These are phyloP conservation scores for Datnioides undecimradiatus DNA, from an alignment of 2,113 vertebrate genomes.

Conservation along the genomic window DNA sequence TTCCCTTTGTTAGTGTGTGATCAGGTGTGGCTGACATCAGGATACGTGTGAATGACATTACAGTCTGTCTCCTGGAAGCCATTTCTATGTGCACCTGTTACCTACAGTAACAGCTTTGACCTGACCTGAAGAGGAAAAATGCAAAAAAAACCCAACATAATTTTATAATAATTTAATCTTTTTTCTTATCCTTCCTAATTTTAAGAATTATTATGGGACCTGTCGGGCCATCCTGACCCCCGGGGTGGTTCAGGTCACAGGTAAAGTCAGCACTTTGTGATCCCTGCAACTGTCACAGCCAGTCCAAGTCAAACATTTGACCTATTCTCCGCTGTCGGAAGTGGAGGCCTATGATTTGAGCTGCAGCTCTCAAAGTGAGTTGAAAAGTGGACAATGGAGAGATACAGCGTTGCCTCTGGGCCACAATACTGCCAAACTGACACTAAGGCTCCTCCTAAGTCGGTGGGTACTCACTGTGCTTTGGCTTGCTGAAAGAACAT, in stretches of 20 bases:
- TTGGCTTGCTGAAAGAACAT: conserved; percentile 54
- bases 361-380: conserved; percentile 22
- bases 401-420: conserved; percentile 37
- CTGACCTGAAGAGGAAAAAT: neutral
- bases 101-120: no score
- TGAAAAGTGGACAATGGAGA: conserved; percentile 57
- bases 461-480: conserved; percentile 44
- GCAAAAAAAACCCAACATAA: neutral
- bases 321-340: conserved; percentile 15
- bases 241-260: neutral
- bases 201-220: neutral
- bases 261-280: neutral
- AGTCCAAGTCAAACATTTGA: conserved; percentile 12
- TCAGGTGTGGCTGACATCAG: neutral
- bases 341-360: conserved; percentile 6
- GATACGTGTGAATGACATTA: neutral
- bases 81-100: neutral
- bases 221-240: neutral
- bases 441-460: conserved; percentile 24
- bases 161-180: neutral
- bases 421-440: conserved; percentile 32
- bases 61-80: neutral
- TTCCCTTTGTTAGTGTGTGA: neutral
- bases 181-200: neutral
- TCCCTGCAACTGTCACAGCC: neutral